Evolutionary conservation across 2,888 invertebrate genomes (phyloP), one percentile per base, ranked within the genome.

Genomic region (Leptinotarsa rubiginosa): DNA sequence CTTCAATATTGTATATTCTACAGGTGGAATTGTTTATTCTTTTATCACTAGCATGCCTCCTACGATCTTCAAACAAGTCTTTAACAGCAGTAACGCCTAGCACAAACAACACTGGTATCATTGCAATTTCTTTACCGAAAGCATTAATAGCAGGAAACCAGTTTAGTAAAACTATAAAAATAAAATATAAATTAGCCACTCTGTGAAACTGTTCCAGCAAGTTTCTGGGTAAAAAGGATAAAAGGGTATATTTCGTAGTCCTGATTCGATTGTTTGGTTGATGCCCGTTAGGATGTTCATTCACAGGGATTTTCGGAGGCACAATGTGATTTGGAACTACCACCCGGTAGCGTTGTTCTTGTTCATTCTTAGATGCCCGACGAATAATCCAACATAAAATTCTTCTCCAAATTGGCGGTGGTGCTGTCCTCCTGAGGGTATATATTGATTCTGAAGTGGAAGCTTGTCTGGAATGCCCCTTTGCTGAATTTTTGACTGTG

Each of bases 161-260:
- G 89, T 98, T 98, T 79, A 98, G 91, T 82, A 97, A 89, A 83
- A 98, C 97, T 87, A 99, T 97, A 87, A 97, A 96, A 86, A 98
- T 94, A 89, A 99, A 99, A 90, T 98, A 99, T 85, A 99, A 91
- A 91, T 99, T 99, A 78, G 98, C 98, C 86, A 97, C 96, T 77
- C 98, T 93, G 89, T 98, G 98, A 88, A 99, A 98, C 89, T 99
- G 98, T 89, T 98, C 98, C 88, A 98, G 92, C 77, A 99, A 90
- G 89, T 98, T 98, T 88, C 97, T 95, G 74, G 98, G 98, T 85
- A 99, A 89, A 89, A 99, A 99, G 82, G 96, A 97, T 80, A 97
- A 89, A 75, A 96, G 86, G 31, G 97, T 97, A 88, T 99, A 99
- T 89, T 98, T 98, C 70, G 97, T 97, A 87, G 97, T 97, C 87